Percentiles rank a stretch among this genome's conserved stretches.
Conservation (phyloP, 92 coral and sea anemone species). For the Montipora capitata region DNA sequence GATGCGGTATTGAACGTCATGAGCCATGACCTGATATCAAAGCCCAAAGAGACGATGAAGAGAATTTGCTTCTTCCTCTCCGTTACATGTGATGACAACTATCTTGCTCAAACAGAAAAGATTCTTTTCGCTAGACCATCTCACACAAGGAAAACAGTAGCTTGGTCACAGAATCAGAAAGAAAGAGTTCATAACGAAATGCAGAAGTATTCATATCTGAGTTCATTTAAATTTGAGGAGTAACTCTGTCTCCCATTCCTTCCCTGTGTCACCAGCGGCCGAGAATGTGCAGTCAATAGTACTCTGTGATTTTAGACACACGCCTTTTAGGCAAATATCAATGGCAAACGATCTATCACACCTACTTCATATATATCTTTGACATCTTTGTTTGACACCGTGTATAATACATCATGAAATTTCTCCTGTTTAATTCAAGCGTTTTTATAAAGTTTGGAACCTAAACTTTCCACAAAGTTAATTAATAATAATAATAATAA, state of each 20-base stretch:
- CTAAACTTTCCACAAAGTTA: no score
- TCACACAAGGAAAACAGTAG: conserved; percentile 38
- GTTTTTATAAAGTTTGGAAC: no score
- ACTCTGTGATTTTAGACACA: no score
- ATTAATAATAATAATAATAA: no score
- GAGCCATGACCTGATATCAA: conserved; percentile 38
- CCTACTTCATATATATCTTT: no score
- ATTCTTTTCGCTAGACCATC: conserved; percentile 53
- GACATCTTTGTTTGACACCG: no score
- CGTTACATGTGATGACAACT: conserved; percentile 28
- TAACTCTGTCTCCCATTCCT: not conserved
- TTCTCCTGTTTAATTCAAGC: no score
- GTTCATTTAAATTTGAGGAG: conserved; percentile 14
- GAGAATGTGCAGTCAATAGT: no score
- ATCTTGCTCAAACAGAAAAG: conserved; percentile 27
- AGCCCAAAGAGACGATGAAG: conserved; percentile 47
- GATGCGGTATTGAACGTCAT: conserved; percentile 45
- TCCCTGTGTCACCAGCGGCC: not conserved
- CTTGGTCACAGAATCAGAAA: conserved; percentile 59
- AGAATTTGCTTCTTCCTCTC: conserved; percentile 37
- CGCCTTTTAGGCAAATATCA: no score
- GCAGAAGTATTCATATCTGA: conserved; percentile 35
- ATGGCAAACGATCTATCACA: no score
- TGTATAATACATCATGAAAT: no score
- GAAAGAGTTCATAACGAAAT: conserved; percentile 45